These are phyloP conservation scores for Drosophila flavopinicola DNA, from an alignment of 2,888 invertebrate genomes.

Conservation along the genomic window DNA sequence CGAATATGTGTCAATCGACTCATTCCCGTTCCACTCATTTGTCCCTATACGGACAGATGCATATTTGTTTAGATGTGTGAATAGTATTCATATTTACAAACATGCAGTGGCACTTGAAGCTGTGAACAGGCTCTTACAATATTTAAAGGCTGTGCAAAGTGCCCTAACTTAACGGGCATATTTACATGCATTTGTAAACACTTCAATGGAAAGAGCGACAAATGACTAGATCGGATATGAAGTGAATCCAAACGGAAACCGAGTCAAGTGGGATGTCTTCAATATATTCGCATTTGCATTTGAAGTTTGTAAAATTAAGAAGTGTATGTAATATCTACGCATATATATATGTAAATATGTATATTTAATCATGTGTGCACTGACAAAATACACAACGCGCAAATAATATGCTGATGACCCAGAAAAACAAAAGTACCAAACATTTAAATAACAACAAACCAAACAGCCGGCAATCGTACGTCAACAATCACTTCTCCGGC, in stretches of 20 bases:
- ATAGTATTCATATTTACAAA: slow-evolving; percentile 35
- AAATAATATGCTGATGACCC: slow-evolving; percentile 31
- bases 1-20: slow-evolving; percentile 61
- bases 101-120: slow-evolving; percentile 47
- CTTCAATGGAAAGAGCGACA: slow-evolving; percentile 55
- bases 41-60: slow-evolving; percentile 2
- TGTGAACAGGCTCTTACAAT: slow-evolving; percentile 35
- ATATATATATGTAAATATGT: slow-evolving; percentile 24
- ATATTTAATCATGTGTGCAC: slow-evolving; percentile 30
- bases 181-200: slow-evolving; percentile 22
- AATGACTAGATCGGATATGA: slow-evolving; percentile 40
- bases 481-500: slow-evolving; percentile 6
- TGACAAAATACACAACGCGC: slow-evolving; percentile 19
- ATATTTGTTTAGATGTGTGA: slow-evolving; percentile 19
- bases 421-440: slow-evolving; percentile 28
- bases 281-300: slow-evolving; percentile 40
- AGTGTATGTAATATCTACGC: no score
- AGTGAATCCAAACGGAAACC: slow-evolving; percentile 48
- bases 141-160: slow-evolving; percentile 42
- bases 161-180: slow-evolving; percentile 37
- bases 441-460: slow-evolving; percentile 29
- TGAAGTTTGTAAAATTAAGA: slow-evolving; percentile 26
- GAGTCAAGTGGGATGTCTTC: slow-evolving; percentile 33
- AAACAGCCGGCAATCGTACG: slow-evolving; percentile 37
- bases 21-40: slow-evolving; percentile 51